Percentiles rank a stretch among this genome's conserved stretches.
Conservation (phyloP, 2,888 invertebrate genomes). For the Napeogenes sylphis region DNA sequence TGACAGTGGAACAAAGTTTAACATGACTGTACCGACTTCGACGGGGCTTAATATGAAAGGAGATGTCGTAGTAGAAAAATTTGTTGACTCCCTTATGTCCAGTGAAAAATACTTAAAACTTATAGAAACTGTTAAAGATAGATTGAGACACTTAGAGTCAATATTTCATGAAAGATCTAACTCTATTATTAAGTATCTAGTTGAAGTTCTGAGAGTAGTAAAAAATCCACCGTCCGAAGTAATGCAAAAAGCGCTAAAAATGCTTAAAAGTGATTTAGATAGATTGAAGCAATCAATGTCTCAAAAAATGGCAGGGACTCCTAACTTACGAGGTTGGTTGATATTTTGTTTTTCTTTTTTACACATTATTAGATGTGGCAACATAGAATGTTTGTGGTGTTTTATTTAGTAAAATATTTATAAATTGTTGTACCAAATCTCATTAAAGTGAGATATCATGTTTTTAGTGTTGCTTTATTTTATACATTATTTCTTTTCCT, state of each 20-base stretch:
- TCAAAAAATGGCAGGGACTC: constrained; percentile 33
- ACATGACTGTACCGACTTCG: constrained; percentile 34
- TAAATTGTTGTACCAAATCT: too few species aligned
- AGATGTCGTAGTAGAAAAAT: constrained; percentile 57
- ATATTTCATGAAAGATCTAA: constrained; percentile 55
- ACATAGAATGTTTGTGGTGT: not conserved
- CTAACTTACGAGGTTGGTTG: constrained; percentile 47
- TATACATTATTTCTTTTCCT: too few species aligned
- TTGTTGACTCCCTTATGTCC: constrained; percentile 59
- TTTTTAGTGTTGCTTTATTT: too few species aligned
- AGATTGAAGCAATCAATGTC: constrained; percentile 42
- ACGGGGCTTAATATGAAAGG: constrained; percentile 34
- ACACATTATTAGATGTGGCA: not conserved
- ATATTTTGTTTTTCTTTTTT: not conserved
- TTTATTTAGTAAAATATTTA: too few species aligned
- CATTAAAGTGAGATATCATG: too few species aligned
- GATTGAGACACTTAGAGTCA: constrained; percentile 52
- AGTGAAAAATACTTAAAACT: constrained; percentile 60
- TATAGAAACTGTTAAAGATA: constrained; percentile 56
- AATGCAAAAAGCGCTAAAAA: constrained; percentile 40
- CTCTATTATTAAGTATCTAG: constrained; percentile 53
- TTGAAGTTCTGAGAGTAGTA: constrained; percentile 49
- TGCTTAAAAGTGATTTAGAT: constrained; percentile 47
- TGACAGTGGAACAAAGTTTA: constrained; percentile 15
- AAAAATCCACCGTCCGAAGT: constrained; percentile 39